Conservation (phyloP, 2,113 vertebrate species). For the Elachura formosa region DNA sequence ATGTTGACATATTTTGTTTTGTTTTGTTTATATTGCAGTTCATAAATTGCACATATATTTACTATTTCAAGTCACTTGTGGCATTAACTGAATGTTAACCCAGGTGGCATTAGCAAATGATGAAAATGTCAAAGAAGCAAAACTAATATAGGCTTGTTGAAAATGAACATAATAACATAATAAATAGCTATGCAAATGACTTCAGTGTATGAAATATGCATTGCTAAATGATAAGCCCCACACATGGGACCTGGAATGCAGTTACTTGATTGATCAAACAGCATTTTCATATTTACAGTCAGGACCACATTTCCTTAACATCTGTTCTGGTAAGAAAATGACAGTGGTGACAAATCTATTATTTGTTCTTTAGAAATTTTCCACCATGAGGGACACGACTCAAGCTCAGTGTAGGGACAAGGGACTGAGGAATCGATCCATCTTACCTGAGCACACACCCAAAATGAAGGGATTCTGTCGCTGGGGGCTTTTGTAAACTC, state of each 20-base stretch:
- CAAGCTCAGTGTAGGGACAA: neutral
- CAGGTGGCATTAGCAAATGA: neutral
- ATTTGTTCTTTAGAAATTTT: neutral
- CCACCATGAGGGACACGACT: neutral
- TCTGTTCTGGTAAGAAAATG: neutral
- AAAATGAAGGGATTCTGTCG: neutral
- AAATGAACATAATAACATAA: neutral
- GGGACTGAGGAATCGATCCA: fast-evolving
- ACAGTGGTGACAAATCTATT: neutral
- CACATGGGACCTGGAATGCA: neutral
- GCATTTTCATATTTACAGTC: neutral
- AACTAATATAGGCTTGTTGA: neutral
- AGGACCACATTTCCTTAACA: neutral
- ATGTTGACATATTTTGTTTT: neutral
- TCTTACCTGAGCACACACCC: neutral
- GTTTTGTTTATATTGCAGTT: neutral
- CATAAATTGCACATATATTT: neutral
- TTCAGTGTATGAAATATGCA: neutral
- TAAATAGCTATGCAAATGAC: neutral
- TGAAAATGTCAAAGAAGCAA: neutral
- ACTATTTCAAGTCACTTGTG: neutral
- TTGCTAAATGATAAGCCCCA: neutral
- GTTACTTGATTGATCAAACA: neutral
- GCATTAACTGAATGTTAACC: neutral
- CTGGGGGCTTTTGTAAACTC: neutral